These are phyloP conservation scores for Pogonophryne albipinna DNA, from an alignment of 2,797 vertebrate genomes.

Conservation along the genomic window DNA sequence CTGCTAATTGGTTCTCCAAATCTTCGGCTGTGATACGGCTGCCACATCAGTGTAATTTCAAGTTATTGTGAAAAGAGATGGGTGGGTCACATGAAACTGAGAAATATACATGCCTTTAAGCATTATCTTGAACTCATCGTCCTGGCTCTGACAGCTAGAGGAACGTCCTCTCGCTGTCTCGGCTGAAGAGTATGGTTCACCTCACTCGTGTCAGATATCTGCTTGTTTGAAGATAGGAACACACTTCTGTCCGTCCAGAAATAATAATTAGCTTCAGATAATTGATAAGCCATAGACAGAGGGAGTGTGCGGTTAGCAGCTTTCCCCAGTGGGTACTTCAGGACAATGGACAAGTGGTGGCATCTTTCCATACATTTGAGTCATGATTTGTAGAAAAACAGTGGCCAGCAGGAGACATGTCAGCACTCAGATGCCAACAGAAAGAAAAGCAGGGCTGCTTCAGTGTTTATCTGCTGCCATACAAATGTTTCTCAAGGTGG, in stretches of 20 bases:
- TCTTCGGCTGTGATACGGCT: slow-evolving; percentile 50
- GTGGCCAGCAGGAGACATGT: slow-evolving; percentile 9
- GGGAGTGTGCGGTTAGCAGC: slow-evolving; percentile 19
- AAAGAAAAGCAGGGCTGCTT: slow-evolving; percentile 20
- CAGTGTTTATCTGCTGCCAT: slow-evolving; percentile 3
- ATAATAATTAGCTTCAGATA: slow-evolving; percentile 56
- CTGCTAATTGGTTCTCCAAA: slow-evolving; percentile 71
- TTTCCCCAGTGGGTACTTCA: slow-evolving; percentile 7
- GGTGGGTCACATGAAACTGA: slow-evolving; percentile 33
- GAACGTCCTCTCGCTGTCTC: slow-evolving; percentile 38
- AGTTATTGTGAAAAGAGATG: slow-evolving; percentile 36
- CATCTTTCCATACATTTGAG: slow-evolving; percentile 16
- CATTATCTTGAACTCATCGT: slow-evolving; percentile 50
- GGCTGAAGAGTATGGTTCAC: slow-evolving; percentile 53
- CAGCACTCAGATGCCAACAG: slow-evolving; percentile 21
- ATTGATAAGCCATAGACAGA: slow-evolving; percentile 40
- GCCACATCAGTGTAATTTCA: slow-evolving; percentile 53
- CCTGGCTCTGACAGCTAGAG: slow-evolving; percentile 52
- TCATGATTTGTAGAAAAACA: slow-evolving; percentile 29
- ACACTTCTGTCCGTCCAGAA: slow-evolving; percentile 27
- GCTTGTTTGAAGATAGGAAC: slow-evolving; percentile 43
- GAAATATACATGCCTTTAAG: slow-evolving; percentile 47
- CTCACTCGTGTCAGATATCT: slow-evolving; percentile 49
- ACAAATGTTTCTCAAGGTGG: background rate
- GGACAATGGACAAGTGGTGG: slow-evolving; percentile 16